phyloP scores from a whole-genome alignment of 2,113 vertebrate species.

The Pteronura brasiliensis region DNA sequence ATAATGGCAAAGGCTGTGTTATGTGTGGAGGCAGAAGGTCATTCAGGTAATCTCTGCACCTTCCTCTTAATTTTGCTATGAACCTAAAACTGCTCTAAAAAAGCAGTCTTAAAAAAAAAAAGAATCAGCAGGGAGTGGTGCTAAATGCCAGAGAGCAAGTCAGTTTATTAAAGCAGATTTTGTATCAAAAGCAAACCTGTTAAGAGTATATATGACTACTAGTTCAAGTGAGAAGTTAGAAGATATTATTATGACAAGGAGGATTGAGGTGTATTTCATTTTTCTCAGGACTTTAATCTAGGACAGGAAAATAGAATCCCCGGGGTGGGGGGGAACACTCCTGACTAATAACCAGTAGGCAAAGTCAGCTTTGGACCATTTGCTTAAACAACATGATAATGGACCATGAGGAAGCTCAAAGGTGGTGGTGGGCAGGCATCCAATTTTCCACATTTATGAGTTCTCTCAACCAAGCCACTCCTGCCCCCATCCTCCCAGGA shows the following conservation, averaged over 20 bases:
- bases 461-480: not conserved
- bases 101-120: not conserved
- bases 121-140: not conserved
- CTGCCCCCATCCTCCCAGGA: not conserved
- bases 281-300: not conserved
- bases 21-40: not conserved
- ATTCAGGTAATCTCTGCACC: not conserved
- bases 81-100: not conserved
- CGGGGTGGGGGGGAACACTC: not conserved
- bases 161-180: not conserved
- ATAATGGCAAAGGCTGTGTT: not conserved
- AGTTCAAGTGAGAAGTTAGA: not conserved
- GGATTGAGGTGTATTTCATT: not conserved
- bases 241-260: not conserved
- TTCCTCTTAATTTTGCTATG: not conserved
- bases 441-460: not conserved
- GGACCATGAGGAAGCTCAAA: not conserved
- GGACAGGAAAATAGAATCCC: not conserved
- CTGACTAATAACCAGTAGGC: not conserved
- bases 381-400: not conserved
- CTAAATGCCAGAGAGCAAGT: not conserved
- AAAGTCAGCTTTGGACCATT: not conserved
- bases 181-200: not conserved
- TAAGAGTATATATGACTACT: not conserved
- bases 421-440: not conserved